Base-by-base conservation (phyloP, 2,113 vertebrate species). In the Pungitius pungitius region DNA sequence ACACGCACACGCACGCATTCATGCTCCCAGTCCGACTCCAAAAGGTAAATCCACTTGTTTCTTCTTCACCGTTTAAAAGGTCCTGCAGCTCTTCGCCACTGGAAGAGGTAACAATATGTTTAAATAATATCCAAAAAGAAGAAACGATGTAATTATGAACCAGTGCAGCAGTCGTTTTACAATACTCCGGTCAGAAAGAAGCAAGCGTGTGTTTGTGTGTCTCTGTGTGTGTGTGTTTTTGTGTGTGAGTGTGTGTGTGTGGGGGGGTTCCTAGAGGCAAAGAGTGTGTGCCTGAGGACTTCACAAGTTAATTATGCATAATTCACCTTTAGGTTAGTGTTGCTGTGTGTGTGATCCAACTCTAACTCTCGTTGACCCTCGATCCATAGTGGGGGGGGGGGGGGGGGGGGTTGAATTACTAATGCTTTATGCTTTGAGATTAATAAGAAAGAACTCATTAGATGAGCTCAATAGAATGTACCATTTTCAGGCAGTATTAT, bases 401-500 rank as follows among this genome's bases (percentile, higher is more conserved):
- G n/a, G n/a, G n/a, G n/a, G n/a, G n/a, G n/a, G n/a, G n/a, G n/a
- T n/a, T n/a, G n/a, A n/a, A n/a, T n/a, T n/a, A n/a, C 78, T 73
- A 77, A 79, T 75, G 78, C 64, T 81, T 66, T 30, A 64, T 68
- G 37, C 55, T 85, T 63, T 54, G 67, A 74, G 69, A 89, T 76
- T 43, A 81, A 30, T 30, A 30, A 30, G 2, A 30, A 30, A 30
- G 30, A 30, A 30, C 30, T 30, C n/a, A n/a, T n/a, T 30, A 30
- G 80, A 80, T 80, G 77, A 74, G 60, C 71, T 79, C 62, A 73
- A 55, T 40, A 59, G 64, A 74, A 87, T 69, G 64, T 51, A 64
- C 40, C 74, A 70, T 76, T 82, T 69, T 80, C 49, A 17, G 27
- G 64, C 57, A 42, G 58, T 72, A 80, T 81, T 64, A 72, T 69